Percentiles rank a stretch among this genome's conserved stretches.
Evolutionary conservation across 2,888 invertebrate genomes (phyloP).

Genomic region (Eilema depressum): DNA sequence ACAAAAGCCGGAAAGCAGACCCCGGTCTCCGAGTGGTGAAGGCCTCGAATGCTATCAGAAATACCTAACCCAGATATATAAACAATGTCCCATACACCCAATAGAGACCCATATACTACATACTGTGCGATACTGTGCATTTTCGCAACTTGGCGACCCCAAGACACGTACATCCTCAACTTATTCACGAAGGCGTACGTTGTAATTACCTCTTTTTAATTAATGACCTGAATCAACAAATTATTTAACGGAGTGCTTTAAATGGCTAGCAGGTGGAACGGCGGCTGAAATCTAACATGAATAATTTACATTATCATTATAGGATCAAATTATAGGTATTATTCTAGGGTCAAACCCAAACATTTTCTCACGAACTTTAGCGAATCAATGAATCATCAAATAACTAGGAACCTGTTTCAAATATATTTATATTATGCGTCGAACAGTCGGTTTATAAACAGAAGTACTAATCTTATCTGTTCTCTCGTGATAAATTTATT

Average conservation of each 20-base stretch:
- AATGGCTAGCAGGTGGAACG: conserved; percentile 11
- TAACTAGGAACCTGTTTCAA: conserved; percentile 52
- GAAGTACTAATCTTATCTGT: conserved; percentile 65
- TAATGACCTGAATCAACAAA: background rate
- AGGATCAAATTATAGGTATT: conserved; percentile 25
- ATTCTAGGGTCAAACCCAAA: conserved; percentile 24
- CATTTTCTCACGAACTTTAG: conserved; percentile 48
- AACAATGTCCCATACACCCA: too few species aligned
- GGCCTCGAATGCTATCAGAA: too few species aligned
- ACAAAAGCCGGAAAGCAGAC: too few species aligned
- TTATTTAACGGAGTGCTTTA: background rate
- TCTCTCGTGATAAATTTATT: conserved; percentile 64
- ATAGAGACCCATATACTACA: too few species aligned
- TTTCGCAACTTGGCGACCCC: too few species aligned
- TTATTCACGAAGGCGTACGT: background rate
- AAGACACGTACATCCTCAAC: too few species aligned
- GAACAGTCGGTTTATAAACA: conserved; percentile 51
- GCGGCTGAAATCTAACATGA: conserved; percentile 6
- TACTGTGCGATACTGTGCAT: too few species aligned
- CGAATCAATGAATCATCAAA: conserved; percentile 62
- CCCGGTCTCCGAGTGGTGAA: too few species aligned
- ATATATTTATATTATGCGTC: conserved; percentile 56
- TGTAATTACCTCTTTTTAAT: background rate
- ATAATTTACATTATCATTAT: conserved; percentile 23
- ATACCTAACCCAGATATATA: too few species aligned